Percentiles rank a stretch among this genome's conserved stretches.
These are phyloP conservation scores for Eudasyphora cyanicolor DNA, from an alignment of 2,888 invertebrate genomes.

Conservation along the genomic window DNA sequence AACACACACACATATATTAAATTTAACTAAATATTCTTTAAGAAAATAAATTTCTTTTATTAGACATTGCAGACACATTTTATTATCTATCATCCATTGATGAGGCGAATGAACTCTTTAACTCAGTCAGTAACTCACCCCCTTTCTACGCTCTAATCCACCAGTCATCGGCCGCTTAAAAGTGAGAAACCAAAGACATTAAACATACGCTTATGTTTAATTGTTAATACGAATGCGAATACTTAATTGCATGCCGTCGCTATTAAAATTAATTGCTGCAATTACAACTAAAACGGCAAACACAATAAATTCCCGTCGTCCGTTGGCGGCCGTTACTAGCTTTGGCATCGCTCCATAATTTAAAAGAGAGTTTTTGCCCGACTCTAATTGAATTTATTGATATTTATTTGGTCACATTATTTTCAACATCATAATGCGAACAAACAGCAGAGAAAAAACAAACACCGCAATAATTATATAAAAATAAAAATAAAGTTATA, in stretches of 20 bases:
- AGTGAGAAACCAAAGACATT: conserved; percentile 5
- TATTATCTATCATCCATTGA: too few species aligned
- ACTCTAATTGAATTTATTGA: conserved; percentile 40
- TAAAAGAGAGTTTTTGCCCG: conserved; percentile 5
- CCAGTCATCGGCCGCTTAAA: not conserved
- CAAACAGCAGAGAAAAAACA: not conserved
- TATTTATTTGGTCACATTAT: conserved; percentile 36
- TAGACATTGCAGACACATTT: too few species aligned
- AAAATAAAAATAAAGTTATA: conserved; percentile 15
- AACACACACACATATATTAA: too few species aligned
- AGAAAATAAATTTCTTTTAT: too few species aligned
- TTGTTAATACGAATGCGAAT: conserved; percentile 9
- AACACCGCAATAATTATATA: conserved; percentile 13
- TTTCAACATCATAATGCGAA: not conserved
- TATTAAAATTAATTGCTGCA: conserved; percentile 60
- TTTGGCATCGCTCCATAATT: conserved; percentile 6
- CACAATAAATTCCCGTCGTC: not conserved
- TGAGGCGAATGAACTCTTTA: too few species aligned
- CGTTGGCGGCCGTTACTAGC: not conserved
- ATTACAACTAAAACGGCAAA: conserved; percentile 39
- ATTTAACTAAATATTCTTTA: too few species aligned
- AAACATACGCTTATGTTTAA: conserved; percentile 26
- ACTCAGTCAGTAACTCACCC: too few species aligned
- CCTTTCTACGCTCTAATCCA: too few species aligned
- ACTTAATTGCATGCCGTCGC: conserved; percentile 13